Percentiles rank a stretch among this genome's conserved stretches.
phyloP scores from a whole-genome alignment of 2,888 invertebrate genomes.

The Tetragonisca angustula region DNA sequence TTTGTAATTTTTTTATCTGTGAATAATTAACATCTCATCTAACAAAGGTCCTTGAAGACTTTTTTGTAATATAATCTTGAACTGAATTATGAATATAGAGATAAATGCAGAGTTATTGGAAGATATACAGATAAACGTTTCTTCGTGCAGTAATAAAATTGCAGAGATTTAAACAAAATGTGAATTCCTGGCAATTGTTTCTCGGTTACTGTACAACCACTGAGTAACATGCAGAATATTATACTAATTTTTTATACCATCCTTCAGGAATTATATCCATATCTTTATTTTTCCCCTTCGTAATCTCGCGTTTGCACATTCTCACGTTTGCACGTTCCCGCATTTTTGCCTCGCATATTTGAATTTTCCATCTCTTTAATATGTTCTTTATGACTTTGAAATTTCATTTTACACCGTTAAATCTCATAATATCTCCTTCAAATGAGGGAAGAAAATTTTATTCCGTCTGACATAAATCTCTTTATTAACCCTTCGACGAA shows the following conservation, averaged over 20 bases:
- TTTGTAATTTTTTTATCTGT: not conserved
- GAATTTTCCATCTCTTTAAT: not conserved
- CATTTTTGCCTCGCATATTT: not conserved
- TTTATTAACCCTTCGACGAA: not conserved
- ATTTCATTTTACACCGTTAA: not conserved
- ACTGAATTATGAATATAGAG: no score
- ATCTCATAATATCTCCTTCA: not conserved
- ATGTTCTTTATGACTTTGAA: not conserved
- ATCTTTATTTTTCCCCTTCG: not conserved
- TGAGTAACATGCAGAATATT: no score
- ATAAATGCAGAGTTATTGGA: not conserved
- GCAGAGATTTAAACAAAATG: not conserved
- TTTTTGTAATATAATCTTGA: not conserved
- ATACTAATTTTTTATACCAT: not conserved
- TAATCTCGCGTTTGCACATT: not conserved
- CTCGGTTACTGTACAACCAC: not conserved
- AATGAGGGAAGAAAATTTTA: not conserved
- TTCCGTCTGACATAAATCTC: not conserved
- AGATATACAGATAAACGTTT: not conserved
- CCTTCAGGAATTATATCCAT: not conserved
- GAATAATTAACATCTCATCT: not conserved
- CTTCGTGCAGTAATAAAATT: not conserved
- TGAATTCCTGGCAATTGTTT: not conserved
- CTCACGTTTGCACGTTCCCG: not conserved
- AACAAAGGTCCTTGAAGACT: not conserved